Base-by-base conservation (phyloP, 2,888 invertebrate genomes). In the Adelphocoris suturalis region DNA sequence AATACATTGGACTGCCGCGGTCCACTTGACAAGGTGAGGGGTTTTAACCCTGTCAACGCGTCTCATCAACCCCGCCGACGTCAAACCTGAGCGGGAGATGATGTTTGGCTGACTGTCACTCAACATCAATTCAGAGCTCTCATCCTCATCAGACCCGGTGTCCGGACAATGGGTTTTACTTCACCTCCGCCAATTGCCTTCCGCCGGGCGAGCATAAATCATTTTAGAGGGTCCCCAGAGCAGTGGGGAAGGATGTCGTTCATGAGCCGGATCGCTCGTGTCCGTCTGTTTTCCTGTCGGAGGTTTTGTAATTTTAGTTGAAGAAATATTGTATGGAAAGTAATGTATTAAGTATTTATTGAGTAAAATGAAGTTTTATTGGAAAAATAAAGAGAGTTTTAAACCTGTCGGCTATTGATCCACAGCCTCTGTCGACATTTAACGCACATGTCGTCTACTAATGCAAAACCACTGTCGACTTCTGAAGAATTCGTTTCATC, bases 101-200 rank as follows among this genome's bases (percentile, higher is more conserved):
- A 68, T 68, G 68, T 68, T 68, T 68, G 68, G 68, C 23, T 23
- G 68, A 68, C 68, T 68, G 68, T 68, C 68, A 68, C 68, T 68
- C 68, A 68, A 68, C 68, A 68, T 68, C 68, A 68, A 68, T 68
- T 68, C 68, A 68, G 11, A 68, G 2, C 68, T 68, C 68, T 68
- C 68, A 68, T 68, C 68, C 68, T 68, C 68, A 68, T 68, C 68
- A 68, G 9, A 4, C 23, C 68, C 23, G 23, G 68, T 19, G 23
- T 61, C 68, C 23, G 78, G 78, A 78, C 78, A 78, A 78, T 14
- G 78, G 78, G 78, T 46, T 78, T n/a, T 78, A 78, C 37, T 78
- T 78, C 78, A 78, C 78, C 78, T 78, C 78, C 78, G 78, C 78
- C 78, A 78, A 78, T 78, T 78, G 78, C 46, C 78, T 78, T 78